phyloP scores from a whole-genome alignment of 2,113 vertebrate species.

The Corythornis madagascariensis region DNA sequence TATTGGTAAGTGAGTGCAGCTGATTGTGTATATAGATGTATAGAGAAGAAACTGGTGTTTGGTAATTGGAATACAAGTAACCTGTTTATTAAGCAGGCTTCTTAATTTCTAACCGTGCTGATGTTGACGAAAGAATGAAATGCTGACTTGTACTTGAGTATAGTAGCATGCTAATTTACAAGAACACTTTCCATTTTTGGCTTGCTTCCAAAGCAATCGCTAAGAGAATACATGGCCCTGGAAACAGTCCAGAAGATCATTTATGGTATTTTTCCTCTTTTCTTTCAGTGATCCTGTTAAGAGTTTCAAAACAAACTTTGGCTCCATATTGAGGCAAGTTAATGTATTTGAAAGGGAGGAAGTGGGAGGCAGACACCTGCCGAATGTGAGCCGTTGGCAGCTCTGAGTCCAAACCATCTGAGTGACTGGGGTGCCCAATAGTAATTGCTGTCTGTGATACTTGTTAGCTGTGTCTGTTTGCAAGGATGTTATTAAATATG shows the following conservation, averaged over 20 bases:
- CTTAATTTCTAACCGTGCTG: constrained; percentile 78
- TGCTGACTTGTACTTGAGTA: constrained; percentile 77
- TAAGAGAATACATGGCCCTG: constrained; percentile 72
- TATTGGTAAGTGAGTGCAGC: not conserved
- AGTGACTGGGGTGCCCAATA: not conserved
- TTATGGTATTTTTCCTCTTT: constrained; percentile 72
- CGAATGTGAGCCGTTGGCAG: not conserved
- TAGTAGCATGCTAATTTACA: constrained; percentile 71
- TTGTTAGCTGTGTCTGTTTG: constrained; percentile 15
- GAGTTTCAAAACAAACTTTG: constrained; percentile 82
- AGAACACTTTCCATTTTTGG: constrained; percentile 75
- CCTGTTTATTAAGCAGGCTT: constrained; percentile 77
- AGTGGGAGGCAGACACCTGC: not conserved
- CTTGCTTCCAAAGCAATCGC: constrained; percentile 77
- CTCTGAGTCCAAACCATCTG: not conserved
- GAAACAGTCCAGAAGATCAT: constrained; percentile 76
- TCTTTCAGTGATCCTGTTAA: constrained; percentile 78
- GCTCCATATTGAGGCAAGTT: constrained; percentile 62
- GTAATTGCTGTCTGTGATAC: not conserved
- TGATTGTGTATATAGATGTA: not conserved
- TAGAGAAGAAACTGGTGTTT: not conserved
- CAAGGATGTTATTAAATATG: constrained; percentile 39
- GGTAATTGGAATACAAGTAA: constrained; percentile 74
- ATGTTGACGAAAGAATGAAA: constrained; percentile 85
- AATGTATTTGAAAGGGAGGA: constrained; percentile 39